Percentiles rank a stretch among this genome's conserved stretches.
phyloP scores from a whole-genome alignment of 2,888 invertebrate genomes.

The Tenthredo notha region DNA sequence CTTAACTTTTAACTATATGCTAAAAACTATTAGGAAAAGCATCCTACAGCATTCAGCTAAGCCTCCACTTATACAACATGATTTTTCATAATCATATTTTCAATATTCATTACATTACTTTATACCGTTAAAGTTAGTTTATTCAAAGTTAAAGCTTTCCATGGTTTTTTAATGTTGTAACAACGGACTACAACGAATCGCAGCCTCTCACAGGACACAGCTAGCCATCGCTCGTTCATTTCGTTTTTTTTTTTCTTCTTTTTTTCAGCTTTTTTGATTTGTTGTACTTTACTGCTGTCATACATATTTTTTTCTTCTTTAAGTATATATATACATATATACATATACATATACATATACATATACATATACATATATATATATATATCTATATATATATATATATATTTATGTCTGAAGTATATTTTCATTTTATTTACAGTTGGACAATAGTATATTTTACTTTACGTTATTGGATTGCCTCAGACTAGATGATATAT shows the following conservation, averaged over 20 bases:
- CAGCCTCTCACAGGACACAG: constrained; percentile 58
- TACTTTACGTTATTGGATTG: neutral
- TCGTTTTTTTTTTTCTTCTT: constrained; percentile 47
- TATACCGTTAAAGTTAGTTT: constrained; percentile 70
- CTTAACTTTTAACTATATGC: constrained; percentile 35
- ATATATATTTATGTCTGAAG: constrained; percentile 40
- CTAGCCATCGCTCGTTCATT: constrained; percentile 60
- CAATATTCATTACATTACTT: constrained; percentile 60
- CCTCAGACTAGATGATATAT: neutral
- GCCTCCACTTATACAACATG: constrained; percentile 53
- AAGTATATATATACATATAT: neutral
- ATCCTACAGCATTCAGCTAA: constrained; percentile 52
- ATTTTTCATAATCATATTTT: constrained; percentile 48
- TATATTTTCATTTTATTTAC: constrained; percentile 48
- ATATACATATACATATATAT: too few species aligned
- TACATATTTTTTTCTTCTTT: constrained; percentile 5
- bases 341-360: too few species aligned
- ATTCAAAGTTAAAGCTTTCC: constrained; percentile 75
- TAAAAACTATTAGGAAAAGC: constrained; percentile 43
- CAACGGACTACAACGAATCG: constrained; percentile 65
- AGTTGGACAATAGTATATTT: constrained; percentile 48
- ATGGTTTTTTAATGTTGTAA: constrained; percentile 70
- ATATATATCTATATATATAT: too few species aligned
- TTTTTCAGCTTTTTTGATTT: constrained; percentile 46
- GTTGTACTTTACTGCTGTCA: constrained; percentile 48